A percentile compares a stretch with the other conserved stretches of the same genome.
These are phyloP conservation scores for Galeopterus variegatus DNA, from an alignment of 2,113 vertebrate genomes.

Conservation along the genomic window DNA sequence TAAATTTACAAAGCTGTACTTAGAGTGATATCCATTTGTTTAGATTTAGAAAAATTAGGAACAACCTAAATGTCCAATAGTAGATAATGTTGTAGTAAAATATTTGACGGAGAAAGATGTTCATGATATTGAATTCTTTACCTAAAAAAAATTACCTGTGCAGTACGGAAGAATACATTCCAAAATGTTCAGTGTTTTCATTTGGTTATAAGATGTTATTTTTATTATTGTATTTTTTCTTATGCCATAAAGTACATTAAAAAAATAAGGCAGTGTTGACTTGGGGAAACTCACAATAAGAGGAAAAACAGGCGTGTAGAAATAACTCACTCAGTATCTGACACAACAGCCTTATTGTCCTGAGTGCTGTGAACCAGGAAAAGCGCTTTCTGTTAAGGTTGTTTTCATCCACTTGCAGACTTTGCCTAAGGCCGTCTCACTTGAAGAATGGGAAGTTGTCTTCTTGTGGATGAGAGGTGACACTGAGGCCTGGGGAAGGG, in stretches of 20 bases:
- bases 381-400: neutral
- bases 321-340: accelerated
- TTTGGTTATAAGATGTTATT: neutral
- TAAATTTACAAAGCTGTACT: neutral
- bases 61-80: neutral
- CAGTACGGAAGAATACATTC: neutral
- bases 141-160: neutral
- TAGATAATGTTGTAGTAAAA: neutral
- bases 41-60: neutral
- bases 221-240: neutral
- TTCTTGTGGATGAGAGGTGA: neutral
- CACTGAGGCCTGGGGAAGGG: neutral
- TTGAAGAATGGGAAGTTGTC: neutral
- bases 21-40: neutral
- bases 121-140: neutral
- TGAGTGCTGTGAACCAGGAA: too few relatives aligned
- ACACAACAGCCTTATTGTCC: too few relatives aligned
- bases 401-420: neutral
- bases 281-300: neutral
- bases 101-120: neutral
- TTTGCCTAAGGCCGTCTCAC: neutral
- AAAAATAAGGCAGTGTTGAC: neutral
- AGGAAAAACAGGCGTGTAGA: neutral
- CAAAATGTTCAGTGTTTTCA: neutral
- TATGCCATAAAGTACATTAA: neutral